Conservation (phyloP, 64 coral and sea anemone species). For the Catalaphyllia jardinei region DNA sequence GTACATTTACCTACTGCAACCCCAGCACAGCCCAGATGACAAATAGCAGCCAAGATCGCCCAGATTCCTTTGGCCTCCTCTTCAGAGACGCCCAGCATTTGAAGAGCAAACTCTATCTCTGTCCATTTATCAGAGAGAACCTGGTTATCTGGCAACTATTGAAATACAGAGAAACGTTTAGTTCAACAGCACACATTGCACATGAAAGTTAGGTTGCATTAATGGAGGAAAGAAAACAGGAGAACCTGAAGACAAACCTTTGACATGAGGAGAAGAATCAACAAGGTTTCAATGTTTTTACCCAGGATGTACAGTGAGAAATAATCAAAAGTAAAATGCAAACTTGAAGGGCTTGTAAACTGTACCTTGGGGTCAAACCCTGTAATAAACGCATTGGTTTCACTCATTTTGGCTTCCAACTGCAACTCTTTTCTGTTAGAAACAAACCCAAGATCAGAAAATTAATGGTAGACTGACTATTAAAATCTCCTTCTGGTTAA, state of each 20-base stretch:
- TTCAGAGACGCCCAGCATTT: constrained; percentile 77
- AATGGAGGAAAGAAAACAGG: too few relatives aligned
- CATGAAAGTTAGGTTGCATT: not conserved
- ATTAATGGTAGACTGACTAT: not conserved
- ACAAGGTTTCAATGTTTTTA: too few relatives aligned
- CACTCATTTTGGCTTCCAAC: constrained; percentile 68
- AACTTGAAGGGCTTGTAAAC: not conserved
- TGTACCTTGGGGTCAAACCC: constrained; percentile 76
- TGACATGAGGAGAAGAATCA: too few relatives aligned
- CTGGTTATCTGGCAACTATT: constrained; percentile 57
- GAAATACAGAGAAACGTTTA: not conserved
- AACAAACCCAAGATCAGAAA: not conserved
- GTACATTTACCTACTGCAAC: constrained; percentile 79
- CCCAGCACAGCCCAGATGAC: constrained; percentile 91
- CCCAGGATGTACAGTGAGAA: not conserved
- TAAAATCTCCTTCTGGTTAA: too few relatives aligned
- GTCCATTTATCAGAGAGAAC: constrained; percentile 86
- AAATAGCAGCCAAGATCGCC: constrained; percentile 88
- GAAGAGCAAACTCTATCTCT: constrained; percentile 87
- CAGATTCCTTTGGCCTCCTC: constrained; percentile 91
- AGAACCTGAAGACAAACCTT: too few relatives aligned
- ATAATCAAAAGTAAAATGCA: not conserved
- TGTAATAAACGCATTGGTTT: constrained; percentile 83
- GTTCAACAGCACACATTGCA: not conserved
- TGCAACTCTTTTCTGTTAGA: constrained; percentile 85